Base-by-base conservation (phyloP, 2,797 vertebrate genomes). In the Cyclopterus lumpus region DNA sequence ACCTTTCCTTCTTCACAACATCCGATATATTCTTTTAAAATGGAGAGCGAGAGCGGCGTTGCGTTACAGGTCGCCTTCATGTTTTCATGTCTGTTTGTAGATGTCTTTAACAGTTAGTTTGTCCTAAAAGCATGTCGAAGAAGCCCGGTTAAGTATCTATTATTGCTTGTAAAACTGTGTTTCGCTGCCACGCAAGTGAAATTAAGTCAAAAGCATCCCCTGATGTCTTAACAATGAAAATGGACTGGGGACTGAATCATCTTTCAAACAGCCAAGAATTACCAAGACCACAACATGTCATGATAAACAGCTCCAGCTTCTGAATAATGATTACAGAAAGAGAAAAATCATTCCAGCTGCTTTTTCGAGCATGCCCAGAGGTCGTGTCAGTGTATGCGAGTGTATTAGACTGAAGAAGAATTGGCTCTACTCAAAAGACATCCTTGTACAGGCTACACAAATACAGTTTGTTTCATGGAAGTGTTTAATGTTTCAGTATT, bases 171-270 rank as follows among this genome's bases (percentile, higher is more conserved):
- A 16, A 48, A n/a, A 34, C 63, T 16, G 42, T 24, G 51, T 49
- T 68, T 40, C 32, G 7, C 20, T 32, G 36, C 36, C 54, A 18
- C 1, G 11, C 18, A 51, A 70, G 32, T 2, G 9, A 46, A 20
- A 55, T 30, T 57, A 1, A 73, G n/a, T 48, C 8, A 8, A 53
- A 66, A 24, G 63, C 18, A 61, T 72, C 20, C n/a, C 18, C 69
- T 62, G 69, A 78, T 36, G 30, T 67, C 69, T 51, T 5, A 22
- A 58, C 38, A 66, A 44, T 5, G 12, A 12, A 36, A 60, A 46
- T 18, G n/a, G 26, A 60, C 34, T 9, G 14, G 22, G 46, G 14
- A 61, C 18, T 61, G 49, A 71, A 55, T 77, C 4, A 69, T 65
- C 36, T 53, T 26, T 48, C 30, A 64, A 44, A 62, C 16, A 28